phyloP scores from a whole-genome alignment of 2,113 vertebrate genomes.

The Sinocyclocheilus maitianheensis region DNA sequence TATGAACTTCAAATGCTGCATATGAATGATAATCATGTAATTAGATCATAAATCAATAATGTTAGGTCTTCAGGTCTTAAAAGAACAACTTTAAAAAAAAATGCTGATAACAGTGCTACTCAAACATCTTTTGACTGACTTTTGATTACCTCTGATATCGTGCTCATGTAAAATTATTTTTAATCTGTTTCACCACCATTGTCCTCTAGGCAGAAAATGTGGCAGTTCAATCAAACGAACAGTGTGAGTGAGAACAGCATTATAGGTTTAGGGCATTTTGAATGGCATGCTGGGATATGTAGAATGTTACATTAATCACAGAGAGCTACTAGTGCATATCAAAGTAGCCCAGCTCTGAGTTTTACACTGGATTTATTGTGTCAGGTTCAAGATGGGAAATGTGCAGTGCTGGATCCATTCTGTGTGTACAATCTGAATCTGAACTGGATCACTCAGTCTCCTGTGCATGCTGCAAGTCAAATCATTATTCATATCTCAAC shows the following conservation, averaged over 20 bases:
- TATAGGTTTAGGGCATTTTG: not conserved
- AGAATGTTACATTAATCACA: not conserved
- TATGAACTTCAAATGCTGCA: not conserved
- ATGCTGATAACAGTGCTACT: not conserved
- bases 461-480: slow-evolving; percentile 22
- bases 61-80: not conserved
- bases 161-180: not conserved
- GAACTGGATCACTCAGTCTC: not conserved
- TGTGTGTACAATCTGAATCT: not conserved
- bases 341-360: not conserved
- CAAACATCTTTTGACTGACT: not conserved
- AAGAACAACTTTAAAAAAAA: not conserved
- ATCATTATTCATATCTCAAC: slow-evolving; percentile 70
- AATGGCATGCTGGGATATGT: not conserved
- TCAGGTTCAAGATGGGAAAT: not conserved
- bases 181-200: not conserved
- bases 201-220: not conserved
- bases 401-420: not conserved
- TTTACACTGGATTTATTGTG: not conserved
- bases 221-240: slow-evolving; percentile 55
- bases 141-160: not conserved
- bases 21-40: not conserved
- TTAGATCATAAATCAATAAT: not conserved
- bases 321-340: not conserved
- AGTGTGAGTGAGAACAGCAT: not conserved